phyloP scores from a whole-genome alignment of 2,888 invertebrate genomes.

The Troilus luridus region DNA sequence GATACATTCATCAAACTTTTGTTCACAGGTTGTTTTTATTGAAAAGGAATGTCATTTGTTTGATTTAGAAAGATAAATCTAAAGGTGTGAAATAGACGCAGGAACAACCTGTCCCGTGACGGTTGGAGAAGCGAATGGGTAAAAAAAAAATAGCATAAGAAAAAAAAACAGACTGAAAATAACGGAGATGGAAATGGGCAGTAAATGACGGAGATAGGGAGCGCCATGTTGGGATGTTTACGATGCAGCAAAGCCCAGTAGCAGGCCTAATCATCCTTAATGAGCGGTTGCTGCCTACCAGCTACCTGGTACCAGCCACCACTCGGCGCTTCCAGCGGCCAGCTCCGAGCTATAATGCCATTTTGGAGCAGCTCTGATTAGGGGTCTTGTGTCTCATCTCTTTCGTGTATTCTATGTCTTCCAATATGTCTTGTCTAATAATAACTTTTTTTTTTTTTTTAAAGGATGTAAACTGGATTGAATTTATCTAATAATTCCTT shows the following conservation, averaged over 20 bases:
- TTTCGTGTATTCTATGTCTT: not conserved
- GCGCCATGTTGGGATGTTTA: conserved; percentile 37
- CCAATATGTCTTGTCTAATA: not conserved
- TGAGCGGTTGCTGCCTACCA: not conserved
- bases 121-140: not conserved
- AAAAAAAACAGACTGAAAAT: not conserved
- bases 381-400: not conserved
- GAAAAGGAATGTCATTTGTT: not conserved
- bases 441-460: no score
- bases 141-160: not conserved
- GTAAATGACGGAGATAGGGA: not conserved
- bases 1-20: no score
- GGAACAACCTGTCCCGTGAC: not conserved
- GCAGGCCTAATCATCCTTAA: conserved; percentile 26
- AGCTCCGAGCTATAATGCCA: not conserved
- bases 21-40: no score
- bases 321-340: not conserved
- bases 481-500: no score
- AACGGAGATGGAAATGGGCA: conserved; percentile 6
- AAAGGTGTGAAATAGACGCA: not conserved
- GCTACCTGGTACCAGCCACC: not conserved
- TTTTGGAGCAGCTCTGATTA: conserved; percentile 13
- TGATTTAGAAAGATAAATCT: not conserved
- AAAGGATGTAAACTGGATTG: no score
- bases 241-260: conserved; percentile 18